phyloP scores from a whole-genome alignment of 2,888 invertebrate genomes.

The Dryadula phaetusa region DNA sequence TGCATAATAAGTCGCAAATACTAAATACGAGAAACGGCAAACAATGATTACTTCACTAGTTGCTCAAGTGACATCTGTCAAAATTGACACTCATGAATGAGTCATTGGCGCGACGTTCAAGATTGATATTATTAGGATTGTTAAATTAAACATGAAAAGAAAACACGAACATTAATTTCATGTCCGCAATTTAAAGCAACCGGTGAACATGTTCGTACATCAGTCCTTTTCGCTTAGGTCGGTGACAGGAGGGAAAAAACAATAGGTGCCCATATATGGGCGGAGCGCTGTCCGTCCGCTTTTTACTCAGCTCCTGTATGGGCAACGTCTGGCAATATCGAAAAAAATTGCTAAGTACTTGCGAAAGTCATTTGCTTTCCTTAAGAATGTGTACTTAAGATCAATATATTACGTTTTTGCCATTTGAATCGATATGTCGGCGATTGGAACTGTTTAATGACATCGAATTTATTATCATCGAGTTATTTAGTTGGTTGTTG shows the following conservation, averaged over 20 bases:
- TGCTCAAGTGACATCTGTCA: constrained; percentile 29
- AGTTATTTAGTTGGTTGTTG: constrained; percentile 22
- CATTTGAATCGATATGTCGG: constrained; percentile 44
- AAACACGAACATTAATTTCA: constrained; percentile 40
- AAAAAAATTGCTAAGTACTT: constrained; percentile 38
- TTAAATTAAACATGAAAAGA: constrained; percentile 40
- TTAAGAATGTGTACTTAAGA: constrained; percentile 44
- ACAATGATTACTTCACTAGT: constrained; percentile 10
- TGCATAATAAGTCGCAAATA: not conserved
- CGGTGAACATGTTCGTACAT: constrained; percentile 50
- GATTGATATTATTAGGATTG: constrained; percentile 17
- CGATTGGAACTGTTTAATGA: constrained; percentile 42
- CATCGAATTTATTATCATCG: constrained; percentile 25
- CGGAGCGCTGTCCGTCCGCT: constrained; percentile 35
- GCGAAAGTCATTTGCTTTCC: constrained; percentile 46
- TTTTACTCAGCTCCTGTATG: constrained; percentile 44
- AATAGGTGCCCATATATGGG: constrained; percentile 58
- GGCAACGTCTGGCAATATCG: constrained; percentile 39
- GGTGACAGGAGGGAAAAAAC: constrained; percentile 61
- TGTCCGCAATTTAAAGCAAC: constrained; percentile 49
- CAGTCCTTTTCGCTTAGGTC: constrained; percentile 48
- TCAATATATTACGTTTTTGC: constrained; percentile 40
- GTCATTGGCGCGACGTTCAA: constrained; percentile 20
- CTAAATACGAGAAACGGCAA: not conserved
- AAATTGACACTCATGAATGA: constrained; percentile 30